Percentiles rank a stretch among this genome's conserved stretches.
Conservation (phyloP, 2,113 vertebrate genomes). For the Chiloscyllium plagiosum region DNA sequence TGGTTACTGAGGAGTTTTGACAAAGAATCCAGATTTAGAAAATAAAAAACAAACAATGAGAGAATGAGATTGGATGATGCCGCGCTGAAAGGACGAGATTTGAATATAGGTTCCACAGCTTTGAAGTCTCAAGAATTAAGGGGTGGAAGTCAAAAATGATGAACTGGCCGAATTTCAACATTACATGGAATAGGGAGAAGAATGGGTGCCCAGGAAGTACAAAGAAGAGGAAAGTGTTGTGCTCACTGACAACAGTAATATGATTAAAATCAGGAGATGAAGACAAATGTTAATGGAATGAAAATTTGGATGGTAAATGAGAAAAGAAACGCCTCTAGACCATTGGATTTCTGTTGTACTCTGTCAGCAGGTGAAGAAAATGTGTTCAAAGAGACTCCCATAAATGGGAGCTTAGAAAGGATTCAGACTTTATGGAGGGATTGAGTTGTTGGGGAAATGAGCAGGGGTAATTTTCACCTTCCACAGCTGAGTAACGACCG, state of each 20-base stretch:
- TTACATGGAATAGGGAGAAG: background rate
- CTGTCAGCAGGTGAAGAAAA: background rate
- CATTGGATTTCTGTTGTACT: background rate
- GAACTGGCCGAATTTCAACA: background rate
- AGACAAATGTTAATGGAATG: background rate
- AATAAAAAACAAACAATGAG: background rate
- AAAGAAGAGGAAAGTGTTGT: background rate
- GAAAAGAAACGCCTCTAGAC: background rate
- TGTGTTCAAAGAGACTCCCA: background rate
- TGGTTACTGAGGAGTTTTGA: background rate
- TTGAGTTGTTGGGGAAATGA: background rate
- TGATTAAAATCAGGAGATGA: background rate
- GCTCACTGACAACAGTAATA: background rate
- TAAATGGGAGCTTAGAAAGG: background rate
- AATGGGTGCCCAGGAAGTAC: background rate
- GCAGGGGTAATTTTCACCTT: background rate
- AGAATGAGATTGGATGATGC: background rate
- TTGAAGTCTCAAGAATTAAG: background rate
- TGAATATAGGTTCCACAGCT: background rate
- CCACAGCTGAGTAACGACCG: background rate
- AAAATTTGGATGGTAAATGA: background rate
- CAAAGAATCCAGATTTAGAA: background rate
- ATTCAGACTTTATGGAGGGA: background rate
- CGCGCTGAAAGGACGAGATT: background rate
- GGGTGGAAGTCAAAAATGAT: background rate